These are phyloP conservation scores for Ptychochromis oligacanthus DNA, from an alignment of 2,113 vertebrate species.

Conservation along the genomic window DNA sequence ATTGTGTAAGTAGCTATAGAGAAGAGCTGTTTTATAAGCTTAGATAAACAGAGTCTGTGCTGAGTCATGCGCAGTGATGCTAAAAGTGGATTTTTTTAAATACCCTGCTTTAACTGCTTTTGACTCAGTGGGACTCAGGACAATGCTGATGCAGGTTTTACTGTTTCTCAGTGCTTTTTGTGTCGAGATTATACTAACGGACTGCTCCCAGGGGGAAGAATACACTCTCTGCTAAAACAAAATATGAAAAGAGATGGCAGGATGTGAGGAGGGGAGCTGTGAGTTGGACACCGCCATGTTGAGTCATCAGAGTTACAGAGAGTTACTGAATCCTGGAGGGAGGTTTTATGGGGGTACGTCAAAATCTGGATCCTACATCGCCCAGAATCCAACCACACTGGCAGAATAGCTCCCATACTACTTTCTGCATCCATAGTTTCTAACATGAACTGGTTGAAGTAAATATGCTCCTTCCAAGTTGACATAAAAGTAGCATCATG, in stretches of 20 bases:
- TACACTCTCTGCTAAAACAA: neutral
- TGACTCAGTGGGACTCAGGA: neutral
- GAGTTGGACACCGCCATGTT: neutral
- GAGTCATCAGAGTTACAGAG: neutral
- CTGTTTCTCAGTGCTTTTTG: neutral
- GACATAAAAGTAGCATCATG: neutral
- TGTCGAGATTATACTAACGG: neutral
- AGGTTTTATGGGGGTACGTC: neutral
- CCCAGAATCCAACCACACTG: neutral
- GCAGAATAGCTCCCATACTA: neutral
- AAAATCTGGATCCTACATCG: neutral
- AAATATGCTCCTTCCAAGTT: too few relatives aligned
- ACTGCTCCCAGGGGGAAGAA: neutral
- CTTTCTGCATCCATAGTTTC: neutral
- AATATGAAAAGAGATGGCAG: neutral
- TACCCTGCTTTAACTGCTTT: neutral
- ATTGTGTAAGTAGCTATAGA: neutral
- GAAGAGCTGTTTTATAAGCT: neutral
- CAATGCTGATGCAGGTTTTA: neutral
- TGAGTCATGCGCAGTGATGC: neutral
- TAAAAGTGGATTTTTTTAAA: neutral
- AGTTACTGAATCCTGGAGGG: neutral
- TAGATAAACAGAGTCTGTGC: neutral
- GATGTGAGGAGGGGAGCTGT: neutral
- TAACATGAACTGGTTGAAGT: too few relatives aligned